Conservation (phyloP, 2,113 vertebrate species). For the Psittacula cyanocephala region DNA sequence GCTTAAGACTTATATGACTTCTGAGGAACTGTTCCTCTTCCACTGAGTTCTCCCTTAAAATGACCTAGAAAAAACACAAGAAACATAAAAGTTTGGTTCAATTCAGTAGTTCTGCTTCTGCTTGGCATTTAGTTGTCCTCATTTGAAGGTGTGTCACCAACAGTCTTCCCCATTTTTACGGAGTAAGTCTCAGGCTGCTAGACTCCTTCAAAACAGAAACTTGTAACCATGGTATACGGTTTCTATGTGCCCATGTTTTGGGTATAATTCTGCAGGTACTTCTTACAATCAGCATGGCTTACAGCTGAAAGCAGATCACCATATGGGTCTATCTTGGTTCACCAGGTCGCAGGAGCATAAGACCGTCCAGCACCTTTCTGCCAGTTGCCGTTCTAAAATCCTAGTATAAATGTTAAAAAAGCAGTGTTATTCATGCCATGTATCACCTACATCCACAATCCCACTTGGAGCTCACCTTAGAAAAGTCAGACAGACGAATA, state of each 20-base stretch:
- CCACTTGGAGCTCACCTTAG: neutral
- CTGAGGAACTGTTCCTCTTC: neutral
- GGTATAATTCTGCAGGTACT: neutral
- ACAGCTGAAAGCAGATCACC: neutral
- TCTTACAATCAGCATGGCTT: neutral
- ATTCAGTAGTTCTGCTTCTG: neutral
- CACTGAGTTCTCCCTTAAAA: neutral
- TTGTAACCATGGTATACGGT: neutral
- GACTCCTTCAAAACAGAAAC: neutral
- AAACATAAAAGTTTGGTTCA: fast-evolving
- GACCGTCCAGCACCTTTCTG: neutral
- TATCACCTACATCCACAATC: neutral
- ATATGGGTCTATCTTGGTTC: neutral
- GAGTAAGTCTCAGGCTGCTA: neutral
- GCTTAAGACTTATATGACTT: neutral
- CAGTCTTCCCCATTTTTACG: neutral
- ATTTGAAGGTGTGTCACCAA: neutral
- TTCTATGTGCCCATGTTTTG: neutral
- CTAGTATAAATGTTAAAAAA: neutral
- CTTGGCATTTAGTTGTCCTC: neutral
- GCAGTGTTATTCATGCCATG: neutral
- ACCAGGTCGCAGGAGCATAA: neutral
- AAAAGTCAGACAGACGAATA: neutral
- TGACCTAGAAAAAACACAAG: neutral
- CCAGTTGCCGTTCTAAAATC: neutral